phyloP scores from a whole-genome alignment of 2,797 vertebrate genomes.

The Arrhamphus sclerolepis region DNA sequence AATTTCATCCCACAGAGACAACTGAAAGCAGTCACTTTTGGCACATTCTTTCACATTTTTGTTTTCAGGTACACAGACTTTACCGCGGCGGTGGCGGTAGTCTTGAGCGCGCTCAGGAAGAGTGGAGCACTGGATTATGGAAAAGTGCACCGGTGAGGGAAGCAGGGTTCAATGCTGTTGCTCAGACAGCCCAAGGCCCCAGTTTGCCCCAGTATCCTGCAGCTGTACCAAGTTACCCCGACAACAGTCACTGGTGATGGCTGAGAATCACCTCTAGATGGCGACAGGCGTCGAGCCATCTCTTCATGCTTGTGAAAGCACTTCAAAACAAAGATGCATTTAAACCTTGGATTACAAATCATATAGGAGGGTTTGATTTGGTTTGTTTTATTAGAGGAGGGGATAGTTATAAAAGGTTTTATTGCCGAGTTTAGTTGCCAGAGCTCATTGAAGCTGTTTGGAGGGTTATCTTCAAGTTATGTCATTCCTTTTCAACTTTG shows the following conservation, averaged over 20 bases:
- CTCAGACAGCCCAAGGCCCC: conserved; percentile 79
- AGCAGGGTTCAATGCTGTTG: conserved; percentile 85
- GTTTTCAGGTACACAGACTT: conserved; percentile 87
- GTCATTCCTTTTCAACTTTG: conserved; percentile 58
- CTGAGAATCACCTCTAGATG: conserved; percentile 48
- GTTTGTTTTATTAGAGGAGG: conserved; percentile 26
- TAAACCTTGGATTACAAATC: conserved; percentile 28
- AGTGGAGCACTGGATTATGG: conserved; percentile 91
- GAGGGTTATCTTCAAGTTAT: conserved; percentile 19
- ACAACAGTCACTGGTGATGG: conserved; percentile 85
- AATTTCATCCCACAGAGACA: background rate
- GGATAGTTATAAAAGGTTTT: conserved; percentile 18
- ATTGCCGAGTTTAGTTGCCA: conserved; percentile 10
- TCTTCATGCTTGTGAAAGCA: conserved; percentile 12
- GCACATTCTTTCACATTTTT: background rate
- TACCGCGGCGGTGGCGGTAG: conserved; percentile 93
- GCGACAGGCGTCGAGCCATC: conserved; percentile 48
- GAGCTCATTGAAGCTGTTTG: conserved; percentile 8
- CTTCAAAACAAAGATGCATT: conserved; percentile 24
- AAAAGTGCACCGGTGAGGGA: conserved; percentile 85
- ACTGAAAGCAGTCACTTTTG: background rate
- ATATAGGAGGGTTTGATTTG: conserved; percentile 1
- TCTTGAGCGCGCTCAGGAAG: conserved; percentile 89
- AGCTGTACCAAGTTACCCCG: conserved; percentile 88
- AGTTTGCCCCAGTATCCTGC: conserved; percentile 91